Conservation (phyloP, 2,797 vertebrate genomes). For the Psittacula derbiana region DNA sequence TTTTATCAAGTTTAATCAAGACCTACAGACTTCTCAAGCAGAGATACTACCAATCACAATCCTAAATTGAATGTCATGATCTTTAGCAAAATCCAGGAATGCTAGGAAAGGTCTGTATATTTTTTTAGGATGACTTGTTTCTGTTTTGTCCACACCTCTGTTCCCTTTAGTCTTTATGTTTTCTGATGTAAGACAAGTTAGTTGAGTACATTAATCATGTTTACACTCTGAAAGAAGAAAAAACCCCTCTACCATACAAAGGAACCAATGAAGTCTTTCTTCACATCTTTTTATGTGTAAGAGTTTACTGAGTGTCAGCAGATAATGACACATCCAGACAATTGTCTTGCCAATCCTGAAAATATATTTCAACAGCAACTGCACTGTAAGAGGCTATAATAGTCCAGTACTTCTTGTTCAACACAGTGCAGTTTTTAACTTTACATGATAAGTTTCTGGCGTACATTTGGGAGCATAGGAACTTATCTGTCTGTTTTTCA, state of each 20-base stretch:
- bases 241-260: not conserved
- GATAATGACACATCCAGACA: slow-evolving; percentile 39
- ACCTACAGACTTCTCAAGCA: not conserved
- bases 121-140: not conserved
- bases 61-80: not conserved
- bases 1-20: not conserved
- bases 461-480: not conserved
- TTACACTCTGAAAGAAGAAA: not conserved
- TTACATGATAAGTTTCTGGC: not conserved
- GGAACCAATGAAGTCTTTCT: slow-evolving; percentile 24
- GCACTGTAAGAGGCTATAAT: not conserved
- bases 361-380: not conserved
- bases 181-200: not conserved
- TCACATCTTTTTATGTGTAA: slow-evolving; percentile 1
- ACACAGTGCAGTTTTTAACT: not conserved
- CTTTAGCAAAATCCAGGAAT: not conserved
- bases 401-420: not conserved
- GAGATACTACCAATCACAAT: not conserved
- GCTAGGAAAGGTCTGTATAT: not conserved
- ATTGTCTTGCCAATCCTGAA: slow-evolving; percentile 14
- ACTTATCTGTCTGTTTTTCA: not conserved
- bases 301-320: slow-evolving; percentile 24
- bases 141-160: not conserved
- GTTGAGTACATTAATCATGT: slow-evolving; percentile 28
- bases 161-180: not conserved